A percentile compares a stretch with the other conserved stretches of the same genome.
Conservation (phyloP, 2,888 invertebrate species). For the Phlogophora meticulosa region DNA sequence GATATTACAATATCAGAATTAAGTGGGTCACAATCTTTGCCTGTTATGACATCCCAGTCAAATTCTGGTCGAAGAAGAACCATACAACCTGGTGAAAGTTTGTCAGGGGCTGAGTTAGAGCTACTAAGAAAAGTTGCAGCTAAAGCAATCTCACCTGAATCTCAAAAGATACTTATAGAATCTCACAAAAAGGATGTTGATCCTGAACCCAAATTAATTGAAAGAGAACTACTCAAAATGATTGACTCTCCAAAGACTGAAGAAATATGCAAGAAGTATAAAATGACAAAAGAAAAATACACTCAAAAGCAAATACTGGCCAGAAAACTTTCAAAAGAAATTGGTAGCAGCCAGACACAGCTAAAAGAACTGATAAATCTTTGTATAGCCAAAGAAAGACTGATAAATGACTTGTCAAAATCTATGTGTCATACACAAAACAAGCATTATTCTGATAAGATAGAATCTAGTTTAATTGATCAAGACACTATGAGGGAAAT, state of each 20-base stretch:
- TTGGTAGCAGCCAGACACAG: slow-evolving; percentile 93
- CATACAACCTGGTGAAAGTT: slow-evolving; percentile 92
- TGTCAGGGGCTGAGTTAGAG: slow-evolving; percentile 91
- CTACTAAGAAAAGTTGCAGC: slow-evolving; percentile 92
- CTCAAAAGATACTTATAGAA: slow-evolving; percentile 90
- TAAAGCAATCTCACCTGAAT: slow-evolving; percentile 89
- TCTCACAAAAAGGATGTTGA: slow-evolving; percentile 90
- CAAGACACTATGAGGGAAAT: slow-evolving; percentile 92
- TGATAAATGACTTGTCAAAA: slow-evolving; percentile 93
- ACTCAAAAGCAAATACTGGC: slow-evolving; percentile 88
- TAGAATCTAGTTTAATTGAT: slow-evolving; percentile 90
- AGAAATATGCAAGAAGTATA: slow-evolving; percentile 89
- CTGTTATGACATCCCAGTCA: slow-evolving; percentile 88
- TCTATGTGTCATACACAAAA: slow-evolving; percentile 80
- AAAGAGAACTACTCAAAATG: slow-evolving; percentile 89
- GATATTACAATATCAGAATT: slow-evolving; percentile 89
- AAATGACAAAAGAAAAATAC: slow-evolving; percentile 89
- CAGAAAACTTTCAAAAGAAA: slow-evolving; percentile 90
- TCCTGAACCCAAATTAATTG: slow-evolving; percentile 90
- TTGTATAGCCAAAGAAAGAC: slow-evolving; percentile 92
- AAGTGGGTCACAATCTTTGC: slow-evolving; percentile 88
- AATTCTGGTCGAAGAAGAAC: slow-evolving; percentile 90
- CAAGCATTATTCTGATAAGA: slow-evolving; percentile 91
- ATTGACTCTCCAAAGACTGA: slow-evolving; percentile 88
- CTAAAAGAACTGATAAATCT: slow-evolving; percentile 94